Conservation (phyloP, 2,888 invertebrate species). For the Ormyrus labotus region DNA sequence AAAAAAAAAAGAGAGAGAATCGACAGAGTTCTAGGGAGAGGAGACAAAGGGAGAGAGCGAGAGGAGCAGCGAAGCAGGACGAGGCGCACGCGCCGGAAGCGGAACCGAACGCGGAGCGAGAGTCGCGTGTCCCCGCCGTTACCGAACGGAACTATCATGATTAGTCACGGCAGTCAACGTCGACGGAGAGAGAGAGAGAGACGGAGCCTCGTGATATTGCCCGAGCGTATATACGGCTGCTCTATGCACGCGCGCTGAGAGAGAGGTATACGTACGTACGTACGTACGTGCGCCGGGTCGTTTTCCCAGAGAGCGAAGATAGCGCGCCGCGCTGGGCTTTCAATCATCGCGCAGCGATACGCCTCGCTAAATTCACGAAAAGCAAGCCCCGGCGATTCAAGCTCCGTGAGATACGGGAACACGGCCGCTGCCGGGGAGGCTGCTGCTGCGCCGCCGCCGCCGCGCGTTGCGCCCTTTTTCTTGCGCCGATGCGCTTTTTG, state of each 20-base stretch:
- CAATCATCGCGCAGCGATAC: slow-evolving; percentile 46
- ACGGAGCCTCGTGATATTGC: too few species aligned
- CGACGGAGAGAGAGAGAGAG: slow-evolving; percentile 2
- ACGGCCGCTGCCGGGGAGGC: too few species aligned
- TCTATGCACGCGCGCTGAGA: too few species aligned
- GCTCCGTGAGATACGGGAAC: too few species aligned
- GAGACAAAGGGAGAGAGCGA: slow-evolving; percentile 37
- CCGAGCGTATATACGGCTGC: too few species aligned
- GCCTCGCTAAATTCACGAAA: slow-evolving; percentile 28
- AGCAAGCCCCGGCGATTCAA: not conserved
- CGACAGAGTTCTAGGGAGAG: not conserved
- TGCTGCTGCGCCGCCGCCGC: too few species aligned
- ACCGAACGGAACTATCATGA: slow-evolving; percentile 76
- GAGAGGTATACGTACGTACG: too few species aligned
- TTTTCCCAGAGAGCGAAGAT: slow-evolving; percentile 30
- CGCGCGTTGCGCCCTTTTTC: too few species aligned
- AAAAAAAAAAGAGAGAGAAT: slow-evolving; percentile 19
- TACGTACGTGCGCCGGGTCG: not conserved
- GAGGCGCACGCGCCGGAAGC: slow-evolving; percentile 60
- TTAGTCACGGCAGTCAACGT: slow-evolving; percentile 72
- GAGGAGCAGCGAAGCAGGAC: slow-evolving; percentile 43
- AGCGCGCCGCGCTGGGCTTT: slow-evolving; percentile 47
- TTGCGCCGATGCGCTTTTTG: too few species aligned
- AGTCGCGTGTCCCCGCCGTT: slow-evolving; percentile 70
- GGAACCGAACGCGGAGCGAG: slow-evolving; percentile 52